phyloP scores from a whole-genome alignment of 37 sponge, comb jelly and placozoan genomes.

The Eunapius fragilis region DNA sequence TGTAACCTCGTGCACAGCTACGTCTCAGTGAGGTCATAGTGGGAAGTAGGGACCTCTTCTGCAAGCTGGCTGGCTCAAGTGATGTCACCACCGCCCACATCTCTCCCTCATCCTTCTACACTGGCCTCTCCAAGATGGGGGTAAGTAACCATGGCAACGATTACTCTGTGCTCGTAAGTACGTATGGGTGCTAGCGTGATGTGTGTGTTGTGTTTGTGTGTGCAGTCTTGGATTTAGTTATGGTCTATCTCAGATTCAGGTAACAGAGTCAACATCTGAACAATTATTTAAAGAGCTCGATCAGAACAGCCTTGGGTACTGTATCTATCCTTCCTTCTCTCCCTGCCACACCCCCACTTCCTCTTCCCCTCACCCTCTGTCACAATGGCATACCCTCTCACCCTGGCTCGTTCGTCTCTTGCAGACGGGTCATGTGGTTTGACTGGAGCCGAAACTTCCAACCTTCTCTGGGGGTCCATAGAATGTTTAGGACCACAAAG shows the following conservation, averaged over 20 bases:
- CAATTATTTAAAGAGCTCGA: slow-evolving; percentile 51
- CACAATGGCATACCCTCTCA: too few species aligned
- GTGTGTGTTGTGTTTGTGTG: too few species aligned
- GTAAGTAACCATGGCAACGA: not conserved
- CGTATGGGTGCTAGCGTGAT: too few species aligned
- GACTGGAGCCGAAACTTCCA: slow-evolving; percentile 48
- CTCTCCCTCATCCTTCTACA: slow-evolving; percentile 27
- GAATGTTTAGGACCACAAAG: slow-evolving; percentile 9
- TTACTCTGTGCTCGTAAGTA: too few species aligned
- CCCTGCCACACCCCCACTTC: too few species aligned
- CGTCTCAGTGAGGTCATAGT: slow-evolving; percentile 42
- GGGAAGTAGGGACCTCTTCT: slow-evolving; percentile 25
- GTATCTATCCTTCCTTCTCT: too few species aligned
- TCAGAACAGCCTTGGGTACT: slow-evolving; percentile 24
- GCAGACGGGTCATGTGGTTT: slow-evolving; percentile 3
- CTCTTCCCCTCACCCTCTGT: too few species aligned
- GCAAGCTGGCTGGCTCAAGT: slow-evolving; percentile 18
- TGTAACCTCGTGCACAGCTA: slow-evolving; percentile 6
- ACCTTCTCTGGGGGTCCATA: slow-evolving; percentile 26
- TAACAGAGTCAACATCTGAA: slow-evolving; percentile 22
- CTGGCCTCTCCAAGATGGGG: slow-evolving; percentile 16
- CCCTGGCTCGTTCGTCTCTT: not conserved
- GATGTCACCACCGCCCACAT: slow-evolving; percentile 15
- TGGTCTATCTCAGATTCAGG: not conserved
- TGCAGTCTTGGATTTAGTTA: not conserved